Conservation (phyloP, 1,140 invertebrate species). For the Hormaphis cornu region DNA sequence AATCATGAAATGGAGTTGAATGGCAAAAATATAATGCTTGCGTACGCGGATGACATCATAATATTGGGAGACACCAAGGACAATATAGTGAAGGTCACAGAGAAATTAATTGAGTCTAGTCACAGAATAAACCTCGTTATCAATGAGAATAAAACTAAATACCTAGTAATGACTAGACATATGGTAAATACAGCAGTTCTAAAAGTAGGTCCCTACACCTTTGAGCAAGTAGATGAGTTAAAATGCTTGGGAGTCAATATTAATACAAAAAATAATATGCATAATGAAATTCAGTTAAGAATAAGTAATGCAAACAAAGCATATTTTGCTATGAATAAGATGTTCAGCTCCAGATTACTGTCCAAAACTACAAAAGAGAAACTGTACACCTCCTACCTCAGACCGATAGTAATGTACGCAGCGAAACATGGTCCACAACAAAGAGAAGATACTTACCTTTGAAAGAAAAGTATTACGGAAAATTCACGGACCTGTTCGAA, state of each 20-base stretch:
- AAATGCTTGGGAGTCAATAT: neutral
- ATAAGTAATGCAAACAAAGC: too few relatives aligned
- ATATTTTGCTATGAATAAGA: neutral
- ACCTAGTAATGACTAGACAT: neutral
- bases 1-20: neutral
- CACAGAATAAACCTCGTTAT: slow-evolving; percentile 29
- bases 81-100: slow-evolving; percentile 33
- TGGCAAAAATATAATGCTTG: slow-evolving; percentile 30
- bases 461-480: too few relatives aligned
- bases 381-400: neutral
- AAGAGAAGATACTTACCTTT: too few relatives aligned
- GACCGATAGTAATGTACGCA: neutral
- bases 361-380: neutral
- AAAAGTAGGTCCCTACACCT: neutral
- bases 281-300: neutral
- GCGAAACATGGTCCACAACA: neutral
- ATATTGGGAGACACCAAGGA: slow-evolving; percentile 33
- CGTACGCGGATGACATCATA: slow-evolving; percentile 34
- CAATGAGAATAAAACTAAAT: slow-evolving; percentile 27
- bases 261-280: neutral
- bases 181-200: neutral
- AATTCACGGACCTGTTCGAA: too few relatives aligned
- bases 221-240: neutral
- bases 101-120: slow-evolving; percentile 27
- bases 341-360: neutral